Evolutionary conservation across 1,140 invertebrate genomes (phyloP).

Genomic region (Drosophila mayri): DNA sequence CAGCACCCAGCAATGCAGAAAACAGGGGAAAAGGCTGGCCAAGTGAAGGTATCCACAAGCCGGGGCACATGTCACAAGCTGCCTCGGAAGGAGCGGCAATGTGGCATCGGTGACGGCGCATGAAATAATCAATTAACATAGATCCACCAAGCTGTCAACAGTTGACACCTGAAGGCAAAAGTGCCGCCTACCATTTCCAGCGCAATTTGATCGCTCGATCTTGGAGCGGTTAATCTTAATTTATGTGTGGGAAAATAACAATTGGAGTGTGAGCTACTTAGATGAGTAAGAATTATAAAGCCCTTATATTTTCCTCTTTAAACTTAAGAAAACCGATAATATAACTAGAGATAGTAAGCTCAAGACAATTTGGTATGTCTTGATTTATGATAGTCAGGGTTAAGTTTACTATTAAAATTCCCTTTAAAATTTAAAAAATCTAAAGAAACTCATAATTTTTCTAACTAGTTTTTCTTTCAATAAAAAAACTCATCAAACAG

Average conservation of each 20-base stretch:
- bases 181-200: neutral
- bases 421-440: neutral
- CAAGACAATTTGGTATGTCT: too few species aligned
- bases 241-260: conserved; percentile 24
- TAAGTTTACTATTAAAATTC: too few species aligned
- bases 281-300: neutral
- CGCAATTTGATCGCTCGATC: conserved; percentile 21
- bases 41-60: conserved; percentile 12
- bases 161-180: conserved; percentile 42
- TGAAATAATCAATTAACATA: conserved; percentile 53
- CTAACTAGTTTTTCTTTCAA: neutral
- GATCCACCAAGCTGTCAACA: conserved; percentile 44
- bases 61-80: conserved; percentile 33
- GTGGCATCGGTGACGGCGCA: conserved; percentile 35
- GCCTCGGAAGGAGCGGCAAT: conserved; percentile 9
- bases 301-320: neutral
- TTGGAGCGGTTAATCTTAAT: conserved; percentile 1
- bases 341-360: too few species aligned
- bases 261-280: neutral
- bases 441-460: too few species aligned
- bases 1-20: neutral
- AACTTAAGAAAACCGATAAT: neutral
- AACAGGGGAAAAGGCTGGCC: conserved; percentile 9
- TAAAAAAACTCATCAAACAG: neutral
- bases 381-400: neutral